Conservation (phyloP, 2,888 invertebrate genomes). For the Dasypolia templi region DNA sequence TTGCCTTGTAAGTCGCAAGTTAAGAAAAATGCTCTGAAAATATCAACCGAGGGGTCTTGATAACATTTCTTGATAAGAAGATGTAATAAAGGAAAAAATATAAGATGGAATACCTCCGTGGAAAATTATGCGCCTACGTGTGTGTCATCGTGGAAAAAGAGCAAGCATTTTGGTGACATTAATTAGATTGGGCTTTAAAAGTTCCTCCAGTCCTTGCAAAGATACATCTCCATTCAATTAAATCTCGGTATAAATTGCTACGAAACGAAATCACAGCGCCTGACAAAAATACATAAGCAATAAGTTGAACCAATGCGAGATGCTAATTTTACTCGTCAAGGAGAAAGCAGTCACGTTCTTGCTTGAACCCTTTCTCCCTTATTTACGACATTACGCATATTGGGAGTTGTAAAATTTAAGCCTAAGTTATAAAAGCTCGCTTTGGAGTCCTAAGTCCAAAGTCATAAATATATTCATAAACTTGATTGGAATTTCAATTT, state of each 20-base stretch:
- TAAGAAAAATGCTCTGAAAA: conserved; percentile 55
- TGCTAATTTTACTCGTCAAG: conserved; percentile 58
- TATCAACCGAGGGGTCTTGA: conserved; percentile 27
- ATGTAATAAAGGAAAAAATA: conserved; percentile 28
- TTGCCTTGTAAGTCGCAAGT: conserved; percentile 60
- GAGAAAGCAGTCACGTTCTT: conserved; percentile 61
- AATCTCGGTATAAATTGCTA: background rate
- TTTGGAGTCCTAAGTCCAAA: conserved; percentile 53
- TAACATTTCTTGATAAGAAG: conserved; percentile 35
- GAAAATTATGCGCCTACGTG: background rate
- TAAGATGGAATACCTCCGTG: conserved; percentile 12
- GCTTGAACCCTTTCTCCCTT: conserved; percentile 48
- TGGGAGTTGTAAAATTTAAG: conserved; percentile 64
- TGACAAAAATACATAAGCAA: conserved; percentile 60
- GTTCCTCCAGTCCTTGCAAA: background rate
- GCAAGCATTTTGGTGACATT: conserved; percentile 12
- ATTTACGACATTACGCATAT: conserved; percentile 60
- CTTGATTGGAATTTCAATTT: conserved; percentile 62
- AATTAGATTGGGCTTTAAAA: conserved; percentile 8
- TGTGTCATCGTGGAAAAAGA: conserved; percentile 27
- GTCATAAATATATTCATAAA: conserved; percentile 66
- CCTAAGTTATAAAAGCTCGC: conserved; percentile 57
- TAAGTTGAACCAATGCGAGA: conserved; percentile 52
- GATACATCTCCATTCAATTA: conserved; percentile 13
- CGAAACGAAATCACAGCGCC: conserved; percentile 54